Evolutionary conservation across 2,113 vertebrate species (phyloP), one percentile per base, ranked within the genome.

Genomic region (Promerops cafer): DNA sequence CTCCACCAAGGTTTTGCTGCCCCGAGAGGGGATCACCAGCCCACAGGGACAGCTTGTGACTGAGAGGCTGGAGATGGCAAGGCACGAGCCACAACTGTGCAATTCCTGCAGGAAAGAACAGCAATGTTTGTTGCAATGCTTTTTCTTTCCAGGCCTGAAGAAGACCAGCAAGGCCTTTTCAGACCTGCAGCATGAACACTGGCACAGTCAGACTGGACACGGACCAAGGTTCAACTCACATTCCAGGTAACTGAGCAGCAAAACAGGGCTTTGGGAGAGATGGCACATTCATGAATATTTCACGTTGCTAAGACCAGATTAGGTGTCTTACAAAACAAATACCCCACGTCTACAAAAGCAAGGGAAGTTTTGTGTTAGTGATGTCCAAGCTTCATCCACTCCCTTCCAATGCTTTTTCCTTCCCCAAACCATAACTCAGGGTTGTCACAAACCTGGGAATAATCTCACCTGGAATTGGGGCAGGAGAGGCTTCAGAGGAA

Each of bases 41-140:
- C 47, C 24, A 16, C 3, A 0, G 42, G 20, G 44, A 22, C 22
- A n/a, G 0, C 19, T 15, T 56, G 49, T 33, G 39, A 23, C 18
- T 44, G 22, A 14, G n/a, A 17, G 66, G n/a, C 26, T 57, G 53
- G 26, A n/a, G 79, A 66, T 3, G 11, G 56, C 56, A 44, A 42
- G 22, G 68, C 35, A 64, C 0, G 2, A 50, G 59, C 42, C 39
- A 22, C 57, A 59, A 1, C 20, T 40, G 18, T 33, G 53, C 17
- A 9, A 13, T 28, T 71, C n/a, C 75, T 47, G 65, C 26, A 26
- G 65, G 24, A n/a, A 50, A 54, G 11, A 69, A 50, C 1, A 7
- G 17, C 3, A 7, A 0, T 6, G 56, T 1, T 2, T 65, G 66
- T 6, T 66, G 61, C 33, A 44, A 4, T 9, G 15, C 0, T 53